Evolutionary conservation across 2,113 vertebrate species (phyloP).

Genomic region (Ceyx melanurus): DNA sequence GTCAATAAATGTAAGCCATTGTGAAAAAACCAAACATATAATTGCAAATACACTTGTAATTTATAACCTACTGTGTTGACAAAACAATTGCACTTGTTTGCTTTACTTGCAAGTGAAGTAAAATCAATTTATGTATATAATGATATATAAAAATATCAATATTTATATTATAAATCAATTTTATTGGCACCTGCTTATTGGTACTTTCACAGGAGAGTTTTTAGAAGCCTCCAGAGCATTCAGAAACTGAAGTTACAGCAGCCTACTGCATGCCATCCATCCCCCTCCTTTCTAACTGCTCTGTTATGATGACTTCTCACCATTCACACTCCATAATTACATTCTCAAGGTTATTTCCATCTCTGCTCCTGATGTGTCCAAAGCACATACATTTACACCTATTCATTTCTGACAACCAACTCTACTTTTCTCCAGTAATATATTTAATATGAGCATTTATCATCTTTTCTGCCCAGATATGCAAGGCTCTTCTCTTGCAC

Average conservation of each 20-base stretch:
- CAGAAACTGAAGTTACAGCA: slow-evolving; percentile 19
- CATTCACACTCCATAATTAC: slow-evolving; percentile 33
- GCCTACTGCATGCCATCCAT: slow-evolving; percentile 26
- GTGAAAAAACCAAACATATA: background rate
- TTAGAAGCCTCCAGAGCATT: background rate
- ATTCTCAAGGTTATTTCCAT: slow-evolving; percentile 57
- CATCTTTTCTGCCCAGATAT: background rate
- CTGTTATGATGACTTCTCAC: slow-evolving; percentile 38
- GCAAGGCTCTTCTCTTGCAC: background rate
- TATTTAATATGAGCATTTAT: slow-evolving; percentile 48
- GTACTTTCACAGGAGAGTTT: background rate
- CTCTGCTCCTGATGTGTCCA: slow-evolving; percentile 25
- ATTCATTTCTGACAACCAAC: slow-evolving; percentile 44
- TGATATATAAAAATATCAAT: too few species aligned
- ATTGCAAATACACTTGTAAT: background rate
- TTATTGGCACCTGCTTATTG: background rate
- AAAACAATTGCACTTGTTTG: background rate
- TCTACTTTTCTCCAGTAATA: slow-evolving; percentile 38
- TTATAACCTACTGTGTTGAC: background rate
- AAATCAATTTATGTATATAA: background rate
- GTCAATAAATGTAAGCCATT: background rate
- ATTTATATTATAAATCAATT: too few species aligned
- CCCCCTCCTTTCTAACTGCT: slow-evolving; percentile 11
- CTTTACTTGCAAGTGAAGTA: background rate
- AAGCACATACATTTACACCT: slow-evolving; percentile 39